Evolutionary conservation across 2,113 vertebrate species (phyloP).

Genomic region (Salvelinus alpinus): DNA sequence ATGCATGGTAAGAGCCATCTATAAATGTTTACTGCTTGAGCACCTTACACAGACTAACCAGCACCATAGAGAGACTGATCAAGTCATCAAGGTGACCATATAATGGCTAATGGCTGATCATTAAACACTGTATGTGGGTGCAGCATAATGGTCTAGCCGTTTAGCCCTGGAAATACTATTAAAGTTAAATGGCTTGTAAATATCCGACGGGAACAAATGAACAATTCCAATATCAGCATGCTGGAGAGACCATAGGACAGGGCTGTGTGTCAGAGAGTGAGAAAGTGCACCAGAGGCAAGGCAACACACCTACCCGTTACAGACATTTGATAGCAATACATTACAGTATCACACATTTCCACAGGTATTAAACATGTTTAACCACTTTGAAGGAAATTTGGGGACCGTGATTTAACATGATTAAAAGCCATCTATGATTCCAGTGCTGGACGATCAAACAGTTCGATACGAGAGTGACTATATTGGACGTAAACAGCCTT

Average conservation of each 20-base stretch:
- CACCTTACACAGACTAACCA: background rate
- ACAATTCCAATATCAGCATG: slow-evolving; percentile 15
- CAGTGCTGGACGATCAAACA: no score
- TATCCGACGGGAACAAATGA: slow-evolving; percentile 27
- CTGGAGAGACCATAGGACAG: no score
- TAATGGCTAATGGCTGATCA: slow-evolving; percentile 2
- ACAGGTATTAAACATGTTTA: no score
- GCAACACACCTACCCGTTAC: no score
- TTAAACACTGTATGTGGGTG: background rate
- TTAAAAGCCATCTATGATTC: no score
- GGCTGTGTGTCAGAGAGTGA: background rate
- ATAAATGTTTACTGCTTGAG: slow-evolving; percentile 16
- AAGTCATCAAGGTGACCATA: slow-evolving; percentile 32
- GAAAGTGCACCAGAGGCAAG: no score
- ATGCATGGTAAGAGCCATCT: background rate
- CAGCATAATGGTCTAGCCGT: background rate
- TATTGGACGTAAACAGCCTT: no score
- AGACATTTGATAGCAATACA: no score
- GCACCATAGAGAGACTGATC: background rate
- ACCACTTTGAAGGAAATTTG: no score
- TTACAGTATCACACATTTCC: no score
- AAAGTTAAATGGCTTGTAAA: slow-evolving; percentile 49
- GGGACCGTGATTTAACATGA: no score
- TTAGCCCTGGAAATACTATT: slow-evolving; percentile 16
- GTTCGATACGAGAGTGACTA: no score